Evolutionary conservation across 2,888 invertebrate genomes (phyloP).

Genomic region (Agrenia bidenticulata): DNA sequence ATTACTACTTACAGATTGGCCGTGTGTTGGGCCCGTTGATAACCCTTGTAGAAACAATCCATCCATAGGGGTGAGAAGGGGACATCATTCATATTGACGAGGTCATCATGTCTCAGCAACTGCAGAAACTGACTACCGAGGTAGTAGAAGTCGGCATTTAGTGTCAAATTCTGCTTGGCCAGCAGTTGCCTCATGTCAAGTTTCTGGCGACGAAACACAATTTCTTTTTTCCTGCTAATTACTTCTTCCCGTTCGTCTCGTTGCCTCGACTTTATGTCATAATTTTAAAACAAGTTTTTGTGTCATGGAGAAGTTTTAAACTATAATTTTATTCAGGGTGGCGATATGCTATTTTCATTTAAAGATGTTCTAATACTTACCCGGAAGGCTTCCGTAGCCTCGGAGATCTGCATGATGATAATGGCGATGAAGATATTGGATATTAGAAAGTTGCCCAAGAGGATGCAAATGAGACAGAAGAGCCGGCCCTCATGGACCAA

Average conservation of each 20-base stretch:
- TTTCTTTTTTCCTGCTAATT: slow-evolving; percentile 44
- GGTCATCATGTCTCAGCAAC: slow-evolving; percentile 45
- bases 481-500: slow-evolving; percentile 25
- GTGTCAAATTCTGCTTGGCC: slow-evolving; percentile 31
- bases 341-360: too few relatives aligned
- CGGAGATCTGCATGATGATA: slow-evolving; percentile 50
- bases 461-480: slow-evolving; percentile 44
- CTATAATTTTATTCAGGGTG: not conserved
- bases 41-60: slow-evolving; percentile 32
- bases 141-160: slow-evolving; percentile 40
- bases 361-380: slow-evolving; percentile 29
- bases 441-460: slow-evolving; percentile 47
- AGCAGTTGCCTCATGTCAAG: slow-evolving; percentile 46
- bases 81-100: slow-evolving; percentile 39
- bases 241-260: slow-evolving; percentile 34
- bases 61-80: slow-evolving; percentile 46
- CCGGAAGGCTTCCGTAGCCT: slow-evolving; percentile 47
- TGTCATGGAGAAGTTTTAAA: not conserved
- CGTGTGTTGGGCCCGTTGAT: slow-evolving; percentile 34
- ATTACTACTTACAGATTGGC: slow-evolving; percentile 31
- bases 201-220: slow-evolving; percentile 43
- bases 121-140: slow-evolving; percentile 40
- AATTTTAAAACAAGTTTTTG: slow-evolving; percentile 1
- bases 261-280: slow-evolving; percentile 13
- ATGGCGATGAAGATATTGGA: slow-evolving; percentile 51